Evolutionary conservation across 2,888 invertebrate species (phyloP), one percentile per base, ranked within the genome.

Genomic region (Plusia festucae): DNA sequence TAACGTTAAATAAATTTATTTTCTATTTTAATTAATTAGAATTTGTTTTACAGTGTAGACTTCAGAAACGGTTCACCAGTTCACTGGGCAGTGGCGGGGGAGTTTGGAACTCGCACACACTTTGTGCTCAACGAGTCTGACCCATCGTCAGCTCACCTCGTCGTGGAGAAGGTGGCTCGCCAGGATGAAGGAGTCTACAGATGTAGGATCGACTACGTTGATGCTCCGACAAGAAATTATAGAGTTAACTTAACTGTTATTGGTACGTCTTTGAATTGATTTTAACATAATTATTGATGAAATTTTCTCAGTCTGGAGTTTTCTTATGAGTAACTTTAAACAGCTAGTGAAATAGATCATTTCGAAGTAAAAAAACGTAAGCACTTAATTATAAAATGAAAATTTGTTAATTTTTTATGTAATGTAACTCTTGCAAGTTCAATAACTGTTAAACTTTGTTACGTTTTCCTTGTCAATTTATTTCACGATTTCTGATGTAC

Each of bases 141-240:
- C 81, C 96, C 97, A 16, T 96, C 97, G 81, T 97, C 96, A 83
- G 97, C 98, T 8, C 96, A 97, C 78, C 95, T 98, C 53, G 96
- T 97, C 77, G 96, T 98, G 78, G 96, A 97, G 84, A 96, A 97
- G 82, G 97, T 98, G 66, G 96, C 96, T 64, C 90, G 95, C 52
- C 95, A 96, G 27, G 98, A 98, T 83, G 97, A 98, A 81, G 98
- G 98, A 3, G 93, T 98, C 49, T 99, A 98, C 90, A 96, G 98
- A 65, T 98, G 98, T 90, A 95, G 98, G 79, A 97, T 98, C 76
- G 98, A 99, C 94, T 99, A 98, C 87, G 96, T 97, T 70, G 97
- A 98, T 90, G 97, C 98, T 0, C 98, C 98, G 0, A 98, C 98
- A 0, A 96, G 97, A 83, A 98, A 98, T 91, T 98, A 97, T 85